A percentile compares a stretch with the other conserved stretches of the same genome.
Evolutionary conservation across 2,888 invertebrate species (phyloP).

Genomic region (Microctonus hyperodae): DNA sequence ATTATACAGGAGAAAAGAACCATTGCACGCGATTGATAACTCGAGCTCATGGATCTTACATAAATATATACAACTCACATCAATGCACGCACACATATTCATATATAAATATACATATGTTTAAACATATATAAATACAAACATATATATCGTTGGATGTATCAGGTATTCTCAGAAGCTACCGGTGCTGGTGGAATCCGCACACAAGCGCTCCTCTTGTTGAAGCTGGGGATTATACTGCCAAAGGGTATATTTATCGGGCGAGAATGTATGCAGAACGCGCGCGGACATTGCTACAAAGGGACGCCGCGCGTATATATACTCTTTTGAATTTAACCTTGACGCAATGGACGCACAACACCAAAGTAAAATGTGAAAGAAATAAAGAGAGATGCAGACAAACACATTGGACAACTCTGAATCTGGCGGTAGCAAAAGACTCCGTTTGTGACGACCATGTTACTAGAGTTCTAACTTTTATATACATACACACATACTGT

Average conservation of each 20-base stretch:
- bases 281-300: conserved; percentile 62
- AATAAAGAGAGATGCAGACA: conserved; percentile 21
- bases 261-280: conserved; percentile 62
- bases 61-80: no score
- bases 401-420: background rate
- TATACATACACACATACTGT: no score
- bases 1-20: background rate
- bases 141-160: conserved; percentile 45
- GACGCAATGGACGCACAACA: conserved; percentile 50
- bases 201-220: conserved; percentile 33
- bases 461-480: no score
- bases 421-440: background rate
- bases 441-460: background rate
- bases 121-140: background rate
- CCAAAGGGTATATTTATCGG: conserved; percentile 64
- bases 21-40: no score
- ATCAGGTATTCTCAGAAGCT: conserved; percentile 61
- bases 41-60: no score
- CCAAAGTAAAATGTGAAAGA: background rate
- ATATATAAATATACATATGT: background rate
- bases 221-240: conserved; percentile 60
- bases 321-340: conserved; percentile 59
- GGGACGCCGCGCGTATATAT: conserved; percentile 51
- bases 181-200: conserved; percentile 60
- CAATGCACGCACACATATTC: no score